Evolutionary conservation across 2,797 vertebrate genomes (phyloP), one percentile per base, ranked within the genome.

Genomic region (Tangara arthus): DNA sequence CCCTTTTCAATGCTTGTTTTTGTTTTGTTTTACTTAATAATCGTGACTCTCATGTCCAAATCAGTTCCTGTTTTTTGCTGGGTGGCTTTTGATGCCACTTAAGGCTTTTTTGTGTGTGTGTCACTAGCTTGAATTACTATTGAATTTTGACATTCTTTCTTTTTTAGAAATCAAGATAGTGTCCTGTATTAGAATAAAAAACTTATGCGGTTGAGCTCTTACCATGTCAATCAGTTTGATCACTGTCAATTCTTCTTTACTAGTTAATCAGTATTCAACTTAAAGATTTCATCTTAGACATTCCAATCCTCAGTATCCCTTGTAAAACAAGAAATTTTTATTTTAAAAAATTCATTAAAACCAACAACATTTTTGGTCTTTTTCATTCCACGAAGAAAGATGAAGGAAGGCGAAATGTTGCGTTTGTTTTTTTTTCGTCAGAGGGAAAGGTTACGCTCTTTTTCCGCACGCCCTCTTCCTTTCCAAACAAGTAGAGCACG

Each of bases 161-260:
- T 28, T 49, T 41, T 63, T 24, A 9, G 37, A 41, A 46, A 32
- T 41, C 12, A n/a, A 34, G 34, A 15, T 3, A 19, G 15, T 13
- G 3, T 21, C 26, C 28, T 73, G 3, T 2, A 1, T 59, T 53
- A 34, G 12, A 63, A 59, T 55, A 24, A 61, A 42, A 30, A 15
- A 10, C 4, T 37, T 14, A 0, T 1, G 1, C 22, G 8, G 18
- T 28, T n/a, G 11, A 32, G 1, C 35, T 47, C 15, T 71, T 47
- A 32, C 1, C 2, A 0, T 1, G 11, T 50, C 30, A 24, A 0
- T 41, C 23, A 28, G 30, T 27, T 57, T 5, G 6, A 28, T 52
- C 9, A 2, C 22, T 53, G 34, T 17, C 26, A 37, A 7, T 76
- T 42, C 41, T 42, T 42, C 17, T 42, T 42, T 42, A 17, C 26